Evolutionary conservation across 1,140 invertebrate genomes (phyloP), one percentile per base, ranked within the genome.

Genomic region (Dermatophagoides farinae): DNA sequence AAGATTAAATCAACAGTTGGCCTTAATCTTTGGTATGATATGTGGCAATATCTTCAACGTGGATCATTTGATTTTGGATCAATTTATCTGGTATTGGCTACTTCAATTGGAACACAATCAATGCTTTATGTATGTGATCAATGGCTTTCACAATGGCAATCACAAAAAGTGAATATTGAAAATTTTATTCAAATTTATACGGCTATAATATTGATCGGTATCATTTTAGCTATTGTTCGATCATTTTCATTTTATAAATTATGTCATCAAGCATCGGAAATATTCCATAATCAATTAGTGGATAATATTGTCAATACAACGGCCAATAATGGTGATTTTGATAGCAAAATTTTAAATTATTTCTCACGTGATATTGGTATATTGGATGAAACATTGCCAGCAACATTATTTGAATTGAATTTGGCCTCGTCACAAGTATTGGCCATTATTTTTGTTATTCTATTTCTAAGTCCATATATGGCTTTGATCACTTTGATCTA

Each of bases 271-370:
- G 82, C 87, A 6, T 89, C 88, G 0, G 78, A 80, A 53, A 79
- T 74, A 31, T 73, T 88, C 1, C 89, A 93, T 67, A 83, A 91
- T 67, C 73, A 70, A 9, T 88, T 93, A 81, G 91, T 91, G 67
- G 71, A 74, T 8, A 82, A 80, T 50, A 79, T 95, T 1, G 79
- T 88, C 25, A 76, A 81, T 9, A 81, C 84, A 0, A 84, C 82
- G 0, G 88, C 91, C 78, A 75, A 77, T 14, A 92, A 92, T 71
- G 93, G 92, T 71, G 87, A 89, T 64, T 82, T 80, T 4, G 6
- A 80, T 47, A 62, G 62, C 6, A 14, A 41, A 47, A 66, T 66
- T 14, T 57, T 65, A n/a, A 66, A 64, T 55, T 37, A 57, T 16
- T 66, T 66, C 20, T 58, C 64, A 20, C 52, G 61, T 22, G 64